Conservation (phyloP, 2,797 vertebrate genomes). For the Danio albolineatus region DNA sequence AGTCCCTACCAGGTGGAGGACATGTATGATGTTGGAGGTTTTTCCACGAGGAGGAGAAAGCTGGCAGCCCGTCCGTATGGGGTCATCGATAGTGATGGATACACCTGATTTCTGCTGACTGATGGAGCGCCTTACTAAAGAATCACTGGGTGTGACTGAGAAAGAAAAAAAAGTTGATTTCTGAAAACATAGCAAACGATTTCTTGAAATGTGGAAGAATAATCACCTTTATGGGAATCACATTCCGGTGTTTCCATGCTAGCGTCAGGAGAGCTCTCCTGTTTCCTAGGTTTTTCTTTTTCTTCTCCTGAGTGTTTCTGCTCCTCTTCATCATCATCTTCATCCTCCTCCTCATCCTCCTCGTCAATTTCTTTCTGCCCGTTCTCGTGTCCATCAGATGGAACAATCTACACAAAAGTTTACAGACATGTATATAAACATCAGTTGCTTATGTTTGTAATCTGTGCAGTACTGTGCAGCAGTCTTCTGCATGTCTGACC, state of each 20-base stretch:
- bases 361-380: constrained; percentile 80
- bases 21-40: constrained; percentile 86
- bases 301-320: constrained; percentile 65
- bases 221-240: constrained; percentile 84
- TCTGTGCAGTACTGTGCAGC: neutral
- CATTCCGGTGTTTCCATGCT: constrained; percentile 73
- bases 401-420: constrained; percentile 79
- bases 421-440: neutral
- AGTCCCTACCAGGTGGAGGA: constrained; percentile 88
- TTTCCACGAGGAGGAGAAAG: constrained; percentile 87
- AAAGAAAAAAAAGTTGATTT: neutral
- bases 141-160: constrained; percentile 86
- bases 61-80: constrained; percentile 82
- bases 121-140: constrained; percentile 88
- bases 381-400: constrained; percentile 86
- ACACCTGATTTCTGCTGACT: constrained; percentile 91
- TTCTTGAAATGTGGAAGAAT: neutral
- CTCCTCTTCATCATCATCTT: constrained; percentile 72
- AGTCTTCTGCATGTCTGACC: constrained; percentile 68
- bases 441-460: too few relatives aligned
- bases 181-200: neutral
- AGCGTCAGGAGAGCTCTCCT: constrained; percentile 76
- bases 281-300: constrained; percentile 66
- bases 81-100: constrained; percentile 91
- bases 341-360: constrained; percentile 75